Conservation (phyloP, 2,113 vertebrate genomes). For the Megaceryle maxima region DNA sequence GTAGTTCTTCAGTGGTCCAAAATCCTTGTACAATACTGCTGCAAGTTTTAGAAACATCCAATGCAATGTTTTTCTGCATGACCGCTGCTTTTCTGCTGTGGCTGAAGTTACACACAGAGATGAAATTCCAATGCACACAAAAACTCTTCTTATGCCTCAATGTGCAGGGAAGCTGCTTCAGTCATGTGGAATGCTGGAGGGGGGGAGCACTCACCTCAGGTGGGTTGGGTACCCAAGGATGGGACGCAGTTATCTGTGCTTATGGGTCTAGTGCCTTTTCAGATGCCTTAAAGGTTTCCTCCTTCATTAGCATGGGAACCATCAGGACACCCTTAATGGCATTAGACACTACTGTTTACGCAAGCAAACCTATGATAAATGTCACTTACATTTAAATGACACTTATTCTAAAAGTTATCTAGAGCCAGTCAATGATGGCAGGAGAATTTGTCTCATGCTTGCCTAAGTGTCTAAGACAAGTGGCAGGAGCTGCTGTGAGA, state of each 20-base stretch:
- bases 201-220: background rate
- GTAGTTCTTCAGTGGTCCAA: background rate
- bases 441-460: background rate
- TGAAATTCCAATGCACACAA: background rate
- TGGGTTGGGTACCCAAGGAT: background rate
- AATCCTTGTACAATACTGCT: background rate
- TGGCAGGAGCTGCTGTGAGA: background rate
- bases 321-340: background rate
- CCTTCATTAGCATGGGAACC: background rate
- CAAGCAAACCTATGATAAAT: background rate
- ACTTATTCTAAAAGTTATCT: background rate
- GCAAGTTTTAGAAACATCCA: background rate
- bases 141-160: background rate
- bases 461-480: background rate
- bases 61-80: background rate
- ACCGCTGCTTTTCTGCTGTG: background rate
- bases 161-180: accelerated
- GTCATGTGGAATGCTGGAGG: accelerated
- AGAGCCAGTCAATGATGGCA: background rate
- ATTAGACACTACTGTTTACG: background rate
- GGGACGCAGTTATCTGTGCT: background rate
- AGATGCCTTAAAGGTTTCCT: background rate
- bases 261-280: background rate
- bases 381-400: background rate
- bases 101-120: background rate